phyloP scores from a whole-genome alignment of 2,797 vertebrate species.

The Oreortyx pictus region DNA sequence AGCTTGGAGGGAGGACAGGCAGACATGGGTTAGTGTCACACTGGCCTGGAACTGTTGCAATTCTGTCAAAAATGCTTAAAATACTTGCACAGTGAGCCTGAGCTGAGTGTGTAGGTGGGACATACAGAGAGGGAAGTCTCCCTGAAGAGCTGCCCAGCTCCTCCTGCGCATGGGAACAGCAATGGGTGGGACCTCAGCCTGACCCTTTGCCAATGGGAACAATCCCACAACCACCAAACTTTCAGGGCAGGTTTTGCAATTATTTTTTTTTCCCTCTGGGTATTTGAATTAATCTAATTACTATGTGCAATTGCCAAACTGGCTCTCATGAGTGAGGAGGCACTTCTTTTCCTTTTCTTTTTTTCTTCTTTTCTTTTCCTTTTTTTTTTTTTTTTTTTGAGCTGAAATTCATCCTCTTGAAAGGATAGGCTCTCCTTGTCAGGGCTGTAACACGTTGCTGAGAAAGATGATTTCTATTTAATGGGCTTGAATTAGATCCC shows the following conservation, averaged over 20 bases:
- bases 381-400: neutral
- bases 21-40: neutral
- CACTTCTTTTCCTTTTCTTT: neutral
- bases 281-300: conserved; percentile 72
- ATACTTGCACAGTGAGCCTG: conserved; percentile 64
- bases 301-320: conserved; percentile 43
- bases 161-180: conserved; percentile 60
- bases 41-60: neutral
- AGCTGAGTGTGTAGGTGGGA: neutral
- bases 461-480: conserved; percentile 49
- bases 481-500: conserved; percentile 47
- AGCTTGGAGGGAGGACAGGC: neutral
- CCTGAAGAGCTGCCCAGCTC: conserved; percentile 41
- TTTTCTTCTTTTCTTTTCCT: neutral
- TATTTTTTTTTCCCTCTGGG: conserved; percentile 47
- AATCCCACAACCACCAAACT: conserved; percentile 51
- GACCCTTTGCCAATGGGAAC: conserved; percentile 67
- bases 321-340: conserved; percentile 46
- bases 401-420: neutral
- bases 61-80: conserved; percentile 64
- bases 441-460: neutral
- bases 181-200: conserved; percentile 45
- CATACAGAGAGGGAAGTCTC: conserved; percentile 40
- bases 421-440: neutral
- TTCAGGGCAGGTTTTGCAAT: conserved; percentile 69